Conservation (phyloP, 2,888 invertebrate genomes). For the Lathronympha strigana region DNA sequence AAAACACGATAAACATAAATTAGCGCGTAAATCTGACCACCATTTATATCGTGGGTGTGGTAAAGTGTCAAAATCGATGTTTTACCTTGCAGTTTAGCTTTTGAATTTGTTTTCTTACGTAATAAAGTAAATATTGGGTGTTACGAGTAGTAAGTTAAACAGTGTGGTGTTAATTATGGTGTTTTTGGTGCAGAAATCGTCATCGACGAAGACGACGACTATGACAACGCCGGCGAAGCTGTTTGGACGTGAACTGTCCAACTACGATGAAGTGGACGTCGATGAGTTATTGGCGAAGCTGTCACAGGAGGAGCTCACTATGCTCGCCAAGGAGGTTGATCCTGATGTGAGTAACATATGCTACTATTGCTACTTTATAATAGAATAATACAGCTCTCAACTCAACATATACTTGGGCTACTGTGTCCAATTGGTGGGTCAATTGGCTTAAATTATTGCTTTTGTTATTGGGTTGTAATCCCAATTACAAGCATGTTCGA, state of each 20-base stretch:
- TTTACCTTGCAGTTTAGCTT: slow-evolving; percentile 62
- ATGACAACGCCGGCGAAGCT: slow-evolving; percentile 96
- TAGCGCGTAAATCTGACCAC: background rate
- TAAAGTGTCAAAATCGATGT: slow-evolving; percentile 55
- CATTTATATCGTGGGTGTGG: slow-evolving; percentile 73
- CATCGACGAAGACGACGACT: slow-evolving; percentile 94
- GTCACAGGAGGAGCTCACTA: slow-evolving; percentile 97
- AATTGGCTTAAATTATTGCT: background rate
- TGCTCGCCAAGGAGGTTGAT: slow-evolving; percentile 99
- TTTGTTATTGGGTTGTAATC: too few relatives aligned
- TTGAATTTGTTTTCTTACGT: slow-evolving; percentile 51
- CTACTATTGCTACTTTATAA: background rate
- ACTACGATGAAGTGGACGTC: slow-evolving; percentile 97
- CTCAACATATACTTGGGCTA: background rate
- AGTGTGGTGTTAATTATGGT: slow-evolving; percentile 52
- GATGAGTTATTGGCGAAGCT: slow-evolving; percentile 97
- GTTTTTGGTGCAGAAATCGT: slow-evolving; percentile 89
- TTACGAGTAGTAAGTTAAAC: slow-evolving; percentile 48
- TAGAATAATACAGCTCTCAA: background rate
- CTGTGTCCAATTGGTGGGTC: background rate
- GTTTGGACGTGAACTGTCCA: slow-evolving; percentile 94
- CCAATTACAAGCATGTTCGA: background rate
- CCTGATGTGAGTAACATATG: slow-evolving; percentile 94
- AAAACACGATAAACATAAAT: background rate
- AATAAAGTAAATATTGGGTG: slow-evolving; percentile 45